These are phyloP conservation scores for Clarias fuscus DNA, from an alignment of 2,797 vertebrate genomes.

Conservation along the genomic window DNA sequence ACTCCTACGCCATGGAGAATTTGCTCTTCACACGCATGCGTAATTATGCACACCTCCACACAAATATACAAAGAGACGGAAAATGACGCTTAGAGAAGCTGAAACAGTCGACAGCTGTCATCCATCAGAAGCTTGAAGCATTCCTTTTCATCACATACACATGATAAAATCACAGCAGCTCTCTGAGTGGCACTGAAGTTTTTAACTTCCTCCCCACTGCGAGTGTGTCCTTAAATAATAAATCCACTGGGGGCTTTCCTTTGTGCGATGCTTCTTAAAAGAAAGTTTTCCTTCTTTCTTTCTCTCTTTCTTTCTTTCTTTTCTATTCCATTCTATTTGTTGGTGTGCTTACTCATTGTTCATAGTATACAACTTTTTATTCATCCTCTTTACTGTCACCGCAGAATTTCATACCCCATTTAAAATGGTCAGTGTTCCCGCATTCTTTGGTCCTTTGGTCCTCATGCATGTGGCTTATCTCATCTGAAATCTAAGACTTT, in stretches of 20 bases:
- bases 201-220: conserved; percentile 13
- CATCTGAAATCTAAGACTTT: no score
- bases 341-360: neutral
- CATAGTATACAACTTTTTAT: neutral
- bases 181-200: conserved; percentile 30
- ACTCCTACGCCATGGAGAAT: conserved; percentile 41
- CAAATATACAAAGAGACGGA: conserved; percentile 33
- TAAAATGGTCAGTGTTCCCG: no score
- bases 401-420: no score
- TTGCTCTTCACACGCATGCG: conserved; percentile 34
- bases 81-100: conserved; percentile 35
- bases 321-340: neutral
- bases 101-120: conserved; percentile 50
- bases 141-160: conserved; percentile 37
- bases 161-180: conserved; percentile 22
- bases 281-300: neutral
- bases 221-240: conserved; percentile 17
- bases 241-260: neutral
- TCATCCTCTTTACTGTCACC: neutral
- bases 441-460: no score
- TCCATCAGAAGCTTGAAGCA: conserved; percentile 28
- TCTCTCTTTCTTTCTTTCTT: neutral
- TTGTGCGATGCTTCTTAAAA: neutral
- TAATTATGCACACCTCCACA: conserved; percentile 37
- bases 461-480: no score